phyloP scores from a whole-genome alignment of 2,113 vertebrate genomes.

The Podilymbus podiceps region DNA sequence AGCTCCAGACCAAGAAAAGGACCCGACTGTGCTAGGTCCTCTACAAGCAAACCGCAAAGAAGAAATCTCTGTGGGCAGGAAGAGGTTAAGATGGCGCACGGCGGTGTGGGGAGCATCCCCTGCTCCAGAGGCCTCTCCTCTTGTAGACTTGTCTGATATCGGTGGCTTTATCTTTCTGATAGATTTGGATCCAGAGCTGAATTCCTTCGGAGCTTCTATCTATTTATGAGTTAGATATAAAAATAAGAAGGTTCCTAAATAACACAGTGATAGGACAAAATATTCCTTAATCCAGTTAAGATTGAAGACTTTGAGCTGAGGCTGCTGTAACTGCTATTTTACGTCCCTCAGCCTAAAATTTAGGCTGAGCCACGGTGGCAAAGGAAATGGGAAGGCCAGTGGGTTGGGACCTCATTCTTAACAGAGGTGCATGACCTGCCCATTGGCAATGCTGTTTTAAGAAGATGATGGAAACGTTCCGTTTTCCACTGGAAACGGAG shows the following conservation, averaged over 20 bases:
- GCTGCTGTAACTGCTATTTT: background rate
- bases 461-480: background rate
- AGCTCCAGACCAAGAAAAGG: background rate
- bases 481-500: background rate
- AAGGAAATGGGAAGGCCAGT: background rate
- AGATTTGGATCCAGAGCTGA: background rate
- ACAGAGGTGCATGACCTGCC: background rate
- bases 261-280: background rate
- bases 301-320: background rate
- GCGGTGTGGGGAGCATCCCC: background rate
- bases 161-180: background rate
- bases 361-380: background rate
- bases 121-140: background rate
- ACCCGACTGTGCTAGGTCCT: background rate
- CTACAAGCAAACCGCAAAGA: background rate
- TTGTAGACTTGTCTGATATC: background rate
- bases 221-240: background rate
- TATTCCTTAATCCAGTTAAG: background rate
- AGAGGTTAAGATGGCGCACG: background rate
- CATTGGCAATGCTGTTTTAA: background rate
- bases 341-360: background rate
- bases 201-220: background rate
- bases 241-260: background rate
- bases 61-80: background rate
- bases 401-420: accelerated